These are phyloP conservation scores for Melopsittacus undulatus DNA, from an alignment of 2,797 vertebrate species.

Conservation along the genomic window DNA sequence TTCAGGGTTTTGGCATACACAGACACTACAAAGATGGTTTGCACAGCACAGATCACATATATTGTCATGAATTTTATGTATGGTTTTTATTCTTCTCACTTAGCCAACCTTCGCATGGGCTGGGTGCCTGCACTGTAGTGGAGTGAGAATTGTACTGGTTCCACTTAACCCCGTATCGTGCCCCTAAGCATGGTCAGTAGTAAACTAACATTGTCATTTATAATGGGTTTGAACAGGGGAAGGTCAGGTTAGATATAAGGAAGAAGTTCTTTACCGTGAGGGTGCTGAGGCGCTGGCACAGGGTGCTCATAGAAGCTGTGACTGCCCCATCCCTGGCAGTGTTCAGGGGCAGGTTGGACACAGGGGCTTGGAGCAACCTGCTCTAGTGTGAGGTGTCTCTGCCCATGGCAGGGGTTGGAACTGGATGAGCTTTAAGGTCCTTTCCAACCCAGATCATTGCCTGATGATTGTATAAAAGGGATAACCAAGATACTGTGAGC, in stretches of 20 bases:
- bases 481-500: not conserved
- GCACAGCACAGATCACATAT: not conserved
- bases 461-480: not conserved
- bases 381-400: not conserved
- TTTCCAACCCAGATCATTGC: not conserved
- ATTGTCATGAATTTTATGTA: not conserved
- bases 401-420: not conserved
- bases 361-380: not conserved
- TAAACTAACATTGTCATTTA: not conserved
- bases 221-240: no score
- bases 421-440: not conserved
- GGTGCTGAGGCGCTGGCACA: not conserved
- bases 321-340: not conserved
- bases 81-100: not conserved
- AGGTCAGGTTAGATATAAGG: not conserved
- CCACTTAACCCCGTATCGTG: fast-evolving
- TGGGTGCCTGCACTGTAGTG: not conserved
- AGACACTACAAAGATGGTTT: not conserved
- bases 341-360: not conserved
- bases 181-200: not conserved
- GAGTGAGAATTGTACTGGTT: not conserved
- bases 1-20: not conserved
- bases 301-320: not conserved
- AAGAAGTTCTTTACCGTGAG: not conserved
- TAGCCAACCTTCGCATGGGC: not conserved